These are phyloP conservation scores for Columbina picui DNA, from an alignment of 2,113 vertebrate species.

Conservation along the genomic window DNA sequence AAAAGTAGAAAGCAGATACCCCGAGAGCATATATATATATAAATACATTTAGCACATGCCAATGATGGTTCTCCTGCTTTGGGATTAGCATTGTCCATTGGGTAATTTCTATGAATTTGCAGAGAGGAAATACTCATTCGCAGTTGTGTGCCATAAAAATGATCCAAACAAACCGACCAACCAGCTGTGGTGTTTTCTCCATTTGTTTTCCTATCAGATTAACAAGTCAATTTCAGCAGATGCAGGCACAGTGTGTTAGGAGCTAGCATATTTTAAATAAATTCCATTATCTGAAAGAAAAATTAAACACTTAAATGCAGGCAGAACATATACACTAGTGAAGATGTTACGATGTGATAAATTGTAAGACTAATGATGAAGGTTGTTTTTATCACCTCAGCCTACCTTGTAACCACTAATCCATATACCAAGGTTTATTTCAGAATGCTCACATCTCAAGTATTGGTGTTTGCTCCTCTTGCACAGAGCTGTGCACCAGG, in stretches of 20 bases:
- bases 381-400: background rate
- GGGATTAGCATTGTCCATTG: background rate
- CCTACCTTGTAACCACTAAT: background rate
- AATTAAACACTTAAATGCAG: background rate
- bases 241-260: background rate
- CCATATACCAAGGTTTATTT: background rate
- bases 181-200: background rate
- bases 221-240: background rate
- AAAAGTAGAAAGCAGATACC: constrained; percentile 1
- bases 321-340: background rate
- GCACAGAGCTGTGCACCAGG: background rate
- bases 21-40: background rate
- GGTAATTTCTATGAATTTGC: background rate
- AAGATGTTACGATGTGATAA: background rate
- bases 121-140: constrained; percentile 25
- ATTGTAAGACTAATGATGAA: background rate
- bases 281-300: background rate
- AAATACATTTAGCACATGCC: background rate
- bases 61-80: background rate
- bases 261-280: background rate
- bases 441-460: background rate
- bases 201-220: background rate
- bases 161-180: background rate
- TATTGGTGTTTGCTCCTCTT: background rate
- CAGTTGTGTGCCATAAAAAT: background rate